Percentiles rank a stretch among this genome's conserved stretches.
Evolutionary conservation across 2,888 invertebrate species (phyloP).

Genomic region (Trissolcus japonicus): DNA sequence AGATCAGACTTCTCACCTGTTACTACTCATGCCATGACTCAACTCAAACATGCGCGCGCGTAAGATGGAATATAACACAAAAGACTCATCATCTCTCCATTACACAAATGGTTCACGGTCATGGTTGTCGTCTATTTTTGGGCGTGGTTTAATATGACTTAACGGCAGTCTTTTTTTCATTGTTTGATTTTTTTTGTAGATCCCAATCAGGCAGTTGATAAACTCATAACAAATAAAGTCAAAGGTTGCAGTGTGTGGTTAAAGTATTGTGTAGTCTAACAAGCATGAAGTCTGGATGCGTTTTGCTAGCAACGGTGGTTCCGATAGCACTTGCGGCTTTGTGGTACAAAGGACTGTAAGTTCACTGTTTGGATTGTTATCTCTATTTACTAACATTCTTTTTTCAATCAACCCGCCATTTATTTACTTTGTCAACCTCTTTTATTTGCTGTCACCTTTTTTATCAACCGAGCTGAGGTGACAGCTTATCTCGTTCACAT

Average conservation of each 20-base stretch:
- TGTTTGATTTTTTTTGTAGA: slow-evolving; percentile 40
- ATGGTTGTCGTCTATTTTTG: not conserved
- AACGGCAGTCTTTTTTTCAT: slow-evolving; percentile 12
- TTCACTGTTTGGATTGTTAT: slow-evolving; percentile 30
- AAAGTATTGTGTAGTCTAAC: slow-evolving; percentile 60
- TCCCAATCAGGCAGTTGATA: slow-evolving; percentile 47
- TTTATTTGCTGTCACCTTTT: too few species aligned
- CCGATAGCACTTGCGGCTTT: slow-evolving; percentile 71
- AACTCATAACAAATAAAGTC: slow-evolving; percentile 42
- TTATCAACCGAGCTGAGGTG: too few species aligned
- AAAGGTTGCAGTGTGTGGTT: slow-evolving; percentile 38
- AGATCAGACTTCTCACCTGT: too few species aligned
- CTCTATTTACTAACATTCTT: too few species aligned
- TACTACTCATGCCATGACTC: too few species aligned
- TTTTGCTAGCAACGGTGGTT: slow-evolving; percentile 69
- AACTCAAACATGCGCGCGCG: too few species aligned
- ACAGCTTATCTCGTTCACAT: too few species aligned
- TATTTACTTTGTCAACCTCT: too few species aligned
- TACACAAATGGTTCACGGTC: too few species aligned
- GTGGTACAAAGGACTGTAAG: slow-evolving; percentile 74
- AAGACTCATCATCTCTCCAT: too few species aligned
- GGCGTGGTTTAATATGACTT: not conserved
- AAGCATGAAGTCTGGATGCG: slow-evolving; percentile 67
- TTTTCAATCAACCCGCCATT: too few species aligned
- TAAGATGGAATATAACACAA: too few species aligned